phyloP scores from a whole-genome alignment of 2,113 vertebrate genomes.

The Sapajus apella region DNA sequence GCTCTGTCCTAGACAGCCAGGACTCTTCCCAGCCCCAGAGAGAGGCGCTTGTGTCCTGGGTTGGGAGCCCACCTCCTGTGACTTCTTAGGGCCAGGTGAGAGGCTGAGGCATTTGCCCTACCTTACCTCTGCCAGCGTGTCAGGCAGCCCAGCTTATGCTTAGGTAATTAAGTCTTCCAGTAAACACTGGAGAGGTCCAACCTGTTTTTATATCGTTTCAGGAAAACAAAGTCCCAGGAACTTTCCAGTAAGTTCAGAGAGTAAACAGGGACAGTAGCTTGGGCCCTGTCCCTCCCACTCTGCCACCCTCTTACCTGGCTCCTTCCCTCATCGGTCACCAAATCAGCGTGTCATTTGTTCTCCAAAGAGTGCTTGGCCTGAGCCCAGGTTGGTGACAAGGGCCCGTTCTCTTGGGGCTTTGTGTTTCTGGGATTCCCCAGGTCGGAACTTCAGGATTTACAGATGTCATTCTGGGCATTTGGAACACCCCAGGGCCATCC shows the following conservation, averaged over 20 bases:
- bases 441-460: background rate
- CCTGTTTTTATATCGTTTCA: slow-evolving; percentile 82
- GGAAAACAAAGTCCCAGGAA: slow-evolving; percentile 81
- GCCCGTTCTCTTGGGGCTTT: background rate
- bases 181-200: slow-evolving; percentile 83
- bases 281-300: background rate
- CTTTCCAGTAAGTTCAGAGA: slow-evolving; percentile 81
- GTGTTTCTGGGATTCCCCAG: background rate
- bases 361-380: background rate
- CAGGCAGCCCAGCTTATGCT: slow-evolving; percentile 79
- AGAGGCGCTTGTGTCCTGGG: background rate
- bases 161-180: slow-evolving; percentile 82
- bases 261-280: slow-evolving; percentile 46
- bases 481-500: background rate
- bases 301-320: background rate
- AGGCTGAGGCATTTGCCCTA: slow-evolving; percentile 57
- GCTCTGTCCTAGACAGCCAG: background rate
- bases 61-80: background rate
- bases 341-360: background rate
- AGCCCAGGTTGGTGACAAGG: background rate
- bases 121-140: slow-evolving; percentile 74
- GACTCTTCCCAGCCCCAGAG: background rate
- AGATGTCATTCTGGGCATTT: too few species aligned
- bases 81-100: background rate
- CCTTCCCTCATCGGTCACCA: background rate